Percentiles rank a stretch among this genome's conserved stretches.
Evolutionary conservation across 2,797 vertebrate genomes (phyloP).

Genomic region (Poecilia wingei): DNA sequence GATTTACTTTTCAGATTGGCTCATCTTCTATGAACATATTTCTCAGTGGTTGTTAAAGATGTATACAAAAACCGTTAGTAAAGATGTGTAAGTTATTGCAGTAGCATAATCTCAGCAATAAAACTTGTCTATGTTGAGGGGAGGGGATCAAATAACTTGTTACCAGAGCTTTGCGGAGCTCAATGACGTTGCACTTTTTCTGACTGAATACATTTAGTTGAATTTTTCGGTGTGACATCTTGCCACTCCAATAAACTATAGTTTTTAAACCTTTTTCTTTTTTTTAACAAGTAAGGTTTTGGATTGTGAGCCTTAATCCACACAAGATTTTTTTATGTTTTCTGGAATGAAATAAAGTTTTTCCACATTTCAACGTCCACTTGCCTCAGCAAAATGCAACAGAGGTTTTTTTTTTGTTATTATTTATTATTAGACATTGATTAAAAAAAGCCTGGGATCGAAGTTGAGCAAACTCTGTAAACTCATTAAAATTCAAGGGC

Average conservation of each 20-base stretch:
- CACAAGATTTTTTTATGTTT: constrained; percentile 61
- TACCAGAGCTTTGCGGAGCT: neutral
- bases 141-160: neutral
- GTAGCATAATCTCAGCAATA: neutral
- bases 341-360: constrained; percentile 55
- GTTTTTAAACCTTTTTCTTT: neutral
- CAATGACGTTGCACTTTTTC: neutral
- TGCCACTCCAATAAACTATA: neutral
- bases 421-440: neutral
- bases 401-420: neutral
- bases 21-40: constrained; percentile 21
- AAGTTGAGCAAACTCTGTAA: constrained; percentile 20
- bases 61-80: neutral
- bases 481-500: constrained; percentile 60
- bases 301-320: neutral
- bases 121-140: neutral
- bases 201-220: neutral
- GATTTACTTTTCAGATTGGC: constrained; percentile 54
- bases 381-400: constrained; percentile 22
- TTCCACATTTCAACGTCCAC: constrained; percentile 43
- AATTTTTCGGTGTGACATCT: neutral
- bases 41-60: neutral
- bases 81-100: neutral
- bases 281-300: neutral
- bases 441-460: neutral